A percentile compares a stretch with the other conserved stretches of the same genome.
Conservation (phyloP, 2,888 invertebrate genomes). For the Polia nebulosa region DNA sequence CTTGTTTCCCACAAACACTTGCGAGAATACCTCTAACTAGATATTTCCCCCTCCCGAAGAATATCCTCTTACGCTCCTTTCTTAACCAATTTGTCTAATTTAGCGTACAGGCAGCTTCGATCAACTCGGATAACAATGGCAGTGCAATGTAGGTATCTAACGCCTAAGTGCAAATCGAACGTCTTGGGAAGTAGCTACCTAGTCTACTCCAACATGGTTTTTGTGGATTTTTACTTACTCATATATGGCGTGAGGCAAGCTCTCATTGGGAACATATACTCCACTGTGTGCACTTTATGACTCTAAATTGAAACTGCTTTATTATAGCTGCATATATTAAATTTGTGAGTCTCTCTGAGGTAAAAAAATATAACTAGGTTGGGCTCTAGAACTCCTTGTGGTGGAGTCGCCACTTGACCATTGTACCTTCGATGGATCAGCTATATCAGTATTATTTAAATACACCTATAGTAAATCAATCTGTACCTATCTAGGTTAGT, state of each 20-base stretch:
- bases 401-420: background rate
- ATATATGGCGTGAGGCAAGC: conserved; percentile 8
- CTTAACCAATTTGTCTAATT: conserved; percentile 58
- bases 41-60: conserved; percentile 53
- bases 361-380: background rate
- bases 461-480: background rate
- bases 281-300: background rate
- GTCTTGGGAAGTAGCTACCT: conserved; percentile 9
- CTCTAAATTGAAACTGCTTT: conserved; percentile 9
- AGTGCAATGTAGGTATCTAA: conserved; percentile 15
- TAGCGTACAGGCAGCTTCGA: conserved; percentile 31
- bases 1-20: conserved; percentile 31
- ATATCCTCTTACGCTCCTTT: conserved; percentile 50
- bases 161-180: conserved; percentile 40
- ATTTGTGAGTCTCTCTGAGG: background rate
- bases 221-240: conserved; percentile 12
- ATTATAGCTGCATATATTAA: background rate
- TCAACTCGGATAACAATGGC: conserved; percentile 35
- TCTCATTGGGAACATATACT: conserved; percentile 14
- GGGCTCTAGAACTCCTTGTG: background rate
- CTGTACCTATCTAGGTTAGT: background rate
- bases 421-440: background rate
- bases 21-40: conserved; percentile 45
- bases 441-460: background rate
- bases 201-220: conserved; percentile 4